Percentiles rank a stretch among this genome's conserved stretches.
phyloP scores from a whole-genome alignment of 2,888 invertebrate species.

The Acronicta leporina region DNA sequence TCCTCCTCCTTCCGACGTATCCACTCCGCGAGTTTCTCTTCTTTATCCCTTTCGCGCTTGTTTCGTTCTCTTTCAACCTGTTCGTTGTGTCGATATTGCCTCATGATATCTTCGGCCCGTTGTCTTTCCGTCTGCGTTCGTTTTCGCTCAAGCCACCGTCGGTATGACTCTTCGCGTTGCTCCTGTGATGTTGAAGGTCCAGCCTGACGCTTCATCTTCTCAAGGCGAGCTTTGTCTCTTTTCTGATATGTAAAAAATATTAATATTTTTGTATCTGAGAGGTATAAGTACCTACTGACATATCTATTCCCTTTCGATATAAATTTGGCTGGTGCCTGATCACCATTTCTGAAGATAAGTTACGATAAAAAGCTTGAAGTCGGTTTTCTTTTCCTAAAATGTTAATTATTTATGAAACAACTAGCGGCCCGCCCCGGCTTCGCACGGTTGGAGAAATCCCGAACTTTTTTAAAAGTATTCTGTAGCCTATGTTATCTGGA shows the following conservation, averaged over 20 bases:
- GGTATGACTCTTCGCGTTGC: slow-evolving; percentile 84
- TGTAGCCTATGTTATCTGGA: too few species aligned
- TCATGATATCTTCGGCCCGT: slow-evolving; percentile 81
- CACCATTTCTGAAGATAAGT: too few species aligned
- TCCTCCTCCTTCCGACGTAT: slow-evolving; percentile 88
- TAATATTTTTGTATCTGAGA: too few species aligned
- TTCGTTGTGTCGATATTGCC: slow-evolving; percentile 71
- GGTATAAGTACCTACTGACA: too few species aligned
- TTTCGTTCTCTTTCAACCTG: slow-evolving; percentile 75
- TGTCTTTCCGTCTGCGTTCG: slow-evolving; percentile 75
- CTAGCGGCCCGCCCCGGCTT: too few species aligned
- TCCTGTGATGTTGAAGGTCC: slow-evolving; percentile 72
- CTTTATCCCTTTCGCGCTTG: slow-evolving; percentile 77
- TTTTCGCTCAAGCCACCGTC: slow-evolving; percentile 88
- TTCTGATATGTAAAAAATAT: slow-evolving; percentile 60
- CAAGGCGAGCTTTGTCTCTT: slow-evolving; percentile 72
- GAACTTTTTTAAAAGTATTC: too few species aligned
- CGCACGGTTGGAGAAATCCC: too few species aligned
- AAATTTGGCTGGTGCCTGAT: too few species aligned
- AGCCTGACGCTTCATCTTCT: slow-evolving; percentile 68
- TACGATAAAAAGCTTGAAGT: too few species aligned
- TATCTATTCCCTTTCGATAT: too few species aligned
- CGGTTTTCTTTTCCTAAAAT: too few species aligned
- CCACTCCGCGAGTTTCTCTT: slow-evolving; percentile 88
- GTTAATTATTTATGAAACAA: too few species aligned